phyloP scores from a whole-genome alignment of 2,888 invertebrate species.

The Graphium colonna region DNA sequence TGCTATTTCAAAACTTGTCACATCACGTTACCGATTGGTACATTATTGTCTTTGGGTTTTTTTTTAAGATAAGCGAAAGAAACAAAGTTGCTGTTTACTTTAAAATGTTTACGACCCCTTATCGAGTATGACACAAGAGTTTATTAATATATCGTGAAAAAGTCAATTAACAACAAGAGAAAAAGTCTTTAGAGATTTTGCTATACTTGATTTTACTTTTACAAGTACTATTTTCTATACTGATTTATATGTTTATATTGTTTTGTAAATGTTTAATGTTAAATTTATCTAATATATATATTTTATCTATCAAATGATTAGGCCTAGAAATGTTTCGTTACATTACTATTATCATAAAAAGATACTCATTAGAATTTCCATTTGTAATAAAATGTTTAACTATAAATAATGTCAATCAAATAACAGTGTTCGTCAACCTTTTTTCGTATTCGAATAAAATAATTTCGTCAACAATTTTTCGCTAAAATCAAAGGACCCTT shows the following conservation, averaged over 20 bases:
- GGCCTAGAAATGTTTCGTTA: too few species aligned
- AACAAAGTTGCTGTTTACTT: background rate
- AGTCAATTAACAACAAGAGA: too few species aligned
- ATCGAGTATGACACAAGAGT: background rate
- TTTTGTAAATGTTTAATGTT: too few species aligned
- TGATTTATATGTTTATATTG: too few species aligned
- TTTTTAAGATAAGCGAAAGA: conserved; percentile 7
- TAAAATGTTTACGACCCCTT: background rate
- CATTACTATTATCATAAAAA: too few species aligned
- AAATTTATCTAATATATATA: too few species aligned
- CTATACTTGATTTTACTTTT: too few species aligned
- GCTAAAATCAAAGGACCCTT: conserved; percentile 10
- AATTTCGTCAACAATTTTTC: conserved; percentile 3
- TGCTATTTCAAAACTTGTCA: conserved; percentile 13
- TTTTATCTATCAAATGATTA: too few species aligned
- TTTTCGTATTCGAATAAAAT: background rate
- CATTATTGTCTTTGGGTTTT: background rate
- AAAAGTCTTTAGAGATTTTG: too few species aligned
- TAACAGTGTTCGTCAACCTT: background rate
- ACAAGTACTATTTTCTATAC: too few species aligned
- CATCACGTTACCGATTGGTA: background rate
- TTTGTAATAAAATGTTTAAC: background rate
- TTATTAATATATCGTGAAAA: too few species aligned
- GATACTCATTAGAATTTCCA: background rate
- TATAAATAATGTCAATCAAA: background rate